Percentiles rank a stretch among this genome's conserved stretches.
Conservation (phyloP, 2,113 vertebrate species). For the Ancistrus triradiatus region DNA sequence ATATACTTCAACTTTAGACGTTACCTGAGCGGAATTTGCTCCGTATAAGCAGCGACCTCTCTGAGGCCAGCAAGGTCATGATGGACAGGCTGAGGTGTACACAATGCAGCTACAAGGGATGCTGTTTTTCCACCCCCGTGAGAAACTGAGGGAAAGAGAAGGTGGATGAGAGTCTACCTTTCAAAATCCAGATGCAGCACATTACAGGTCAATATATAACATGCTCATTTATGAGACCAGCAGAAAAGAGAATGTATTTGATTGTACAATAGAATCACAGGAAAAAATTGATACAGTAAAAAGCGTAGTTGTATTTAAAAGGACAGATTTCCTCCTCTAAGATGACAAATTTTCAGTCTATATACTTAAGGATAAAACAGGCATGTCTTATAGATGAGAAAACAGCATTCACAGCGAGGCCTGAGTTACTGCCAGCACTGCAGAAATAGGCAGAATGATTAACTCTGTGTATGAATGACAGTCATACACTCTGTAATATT, state of each 20-base stretch:
- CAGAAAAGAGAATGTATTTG: too few relatives aligned
- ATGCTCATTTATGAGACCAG: too few relatives aligned
- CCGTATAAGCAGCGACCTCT: slow-evolving; percentile 86
- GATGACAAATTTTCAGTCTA: slow-evolving; percentile 9
- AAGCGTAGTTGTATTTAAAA: slow-evolving; percentile 11
- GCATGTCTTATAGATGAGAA: slow-evolving; percentile 12
- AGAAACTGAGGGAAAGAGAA: slow-evolving; percentile 24
- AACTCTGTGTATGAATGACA: slow-evolving; percentile 13
- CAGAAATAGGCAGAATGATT: slow-evolving; percentile 25
- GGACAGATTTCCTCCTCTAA: slow-evolving; percentile 21
- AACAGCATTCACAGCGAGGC: not conserved
- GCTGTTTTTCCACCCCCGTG: slow-evolving; percentile 49
- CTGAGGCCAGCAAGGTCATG: slow-evolving; percentile 84
- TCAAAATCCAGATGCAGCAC: not conserved
- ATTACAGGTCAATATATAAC: not conserved
- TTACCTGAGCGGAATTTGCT: slow-evolving; percentile 92
- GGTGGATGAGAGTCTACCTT: not conserved
- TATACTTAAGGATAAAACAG: slow-evolving; percentile 7
- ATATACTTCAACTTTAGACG: slow-evolving; percentile 34
- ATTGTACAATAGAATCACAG: slow-evolving; percentile 47
- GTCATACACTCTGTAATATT: slow-evolving; percentile 9
- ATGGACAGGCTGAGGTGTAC: slow-evolving; percentile 29
- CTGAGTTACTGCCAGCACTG: slow-evolving; percentile 5
- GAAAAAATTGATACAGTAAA: slow-evolving; percentile 30
- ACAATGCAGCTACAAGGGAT: slow-evolving; percentile 37